Evolutionary conservation across 2,888 invertebrate genomes (phyloP).

Genomic region (Alentia gelatinosa): DNA sequence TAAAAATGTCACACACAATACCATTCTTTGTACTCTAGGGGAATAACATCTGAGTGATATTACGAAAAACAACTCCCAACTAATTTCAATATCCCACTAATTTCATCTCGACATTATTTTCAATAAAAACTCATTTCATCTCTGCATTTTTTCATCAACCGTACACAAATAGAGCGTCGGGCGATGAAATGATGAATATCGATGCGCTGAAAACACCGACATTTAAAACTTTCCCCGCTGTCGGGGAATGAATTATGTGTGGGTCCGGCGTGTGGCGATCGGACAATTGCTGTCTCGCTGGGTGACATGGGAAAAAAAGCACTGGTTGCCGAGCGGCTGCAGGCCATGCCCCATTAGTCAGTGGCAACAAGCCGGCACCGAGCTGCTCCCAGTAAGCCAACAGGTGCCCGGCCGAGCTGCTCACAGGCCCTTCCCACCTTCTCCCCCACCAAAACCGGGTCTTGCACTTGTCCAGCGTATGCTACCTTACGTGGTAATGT

Average conservation of each 20-base stretch:
- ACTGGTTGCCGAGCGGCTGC: neutral
- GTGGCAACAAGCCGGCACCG: neutral
- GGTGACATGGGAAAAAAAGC: neutral
- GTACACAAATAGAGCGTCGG: neutral
- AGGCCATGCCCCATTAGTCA: neutral
- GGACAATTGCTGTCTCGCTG: neutral
- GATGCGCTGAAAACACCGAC: neutral
- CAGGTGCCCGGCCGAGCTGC: neutral
- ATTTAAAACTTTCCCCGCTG: too few species aligned
- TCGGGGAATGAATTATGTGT: too few species aligned
- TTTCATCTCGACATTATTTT: too few species aligned
- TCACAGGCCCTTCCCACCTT: neutral
- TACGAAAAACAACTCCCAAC: too few species aligned
- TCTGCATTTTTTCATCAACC: neutral
- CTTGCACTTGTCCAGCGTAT: too few species aligned
- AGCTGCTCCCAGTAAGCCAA: neutral
- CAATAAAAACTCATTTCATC: neutral
- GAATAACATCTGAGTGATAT: too few species aligned
- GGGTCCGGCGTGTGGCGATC: neutral
- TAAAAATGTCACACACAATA: too few species aligned
- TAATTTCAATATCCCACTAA: too few species aligned
- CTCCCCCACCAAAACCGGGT: neutral
- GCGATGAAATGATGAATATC: neutral
- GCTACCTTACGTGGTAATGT: too few species aligned
- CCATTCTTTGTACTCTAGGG: too few species aligned